phyloP scores from a whole-genome alignment of 2,797 vertebrate genomes.

The Sebastes jordani region DNA sequence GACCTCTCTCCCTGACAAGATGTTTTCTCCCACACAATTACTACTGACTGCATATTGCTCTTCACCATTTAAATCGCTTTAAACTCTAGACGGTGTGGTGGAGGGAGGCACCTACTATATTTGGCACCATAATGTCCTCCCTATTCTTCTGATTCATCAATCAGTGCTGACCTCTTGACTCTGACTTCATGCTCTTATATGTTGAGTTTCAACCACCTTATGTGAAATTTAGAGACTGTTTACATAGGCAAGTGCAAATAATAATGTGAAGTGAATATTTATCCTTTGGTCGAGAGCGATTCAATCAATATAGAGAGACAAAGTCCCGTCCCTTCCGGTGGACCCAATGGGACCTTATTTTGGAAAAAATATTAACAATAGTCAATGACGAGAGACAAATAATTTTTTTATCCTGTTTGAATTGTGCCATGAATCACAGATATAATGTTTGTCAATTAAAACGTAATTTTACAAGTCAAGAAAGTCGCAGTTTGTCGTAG shows the following conservation, averaged over 20 bases:
- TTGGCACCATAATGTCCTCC: background rate
- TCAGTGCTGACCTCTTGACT: background rate
- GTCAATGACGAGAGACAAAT: no score
- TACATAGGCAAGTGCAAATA: background rate
- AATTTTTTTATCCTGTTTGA: no score
- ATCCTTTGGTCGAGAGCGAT: background rate
- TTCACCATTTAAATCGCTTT: conserved; percentile 7
- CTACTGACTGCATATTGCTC: background rate
- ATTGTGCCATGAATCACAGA: no score
- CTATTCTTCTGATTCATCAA: background rate
- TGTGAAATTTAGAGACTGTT: background rate
- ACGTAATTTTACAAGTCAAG: no score
- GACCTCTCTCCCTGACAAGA: conserved; percentile 7
- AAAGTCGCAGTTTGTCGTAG: no score
- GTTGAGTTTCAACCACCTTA: background rate
- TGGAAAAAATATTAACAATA: no score
- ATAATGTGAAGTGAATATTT: background rate
- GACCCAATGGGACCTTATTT: no score
- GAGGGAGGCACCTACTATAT: background rate
- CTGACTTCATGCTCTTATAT: background rate
- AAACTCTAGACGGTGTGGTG: background rate
- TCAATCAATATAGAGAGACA: background rate
- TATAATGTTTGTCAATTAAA: no score
- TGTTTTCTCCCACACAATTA: conserved; percentile 30
- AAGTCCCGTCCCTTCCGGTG: no score